Conservation (phyloP, 2,888 invertebrate genomes). For the Marronus borbonicus region DNA sequence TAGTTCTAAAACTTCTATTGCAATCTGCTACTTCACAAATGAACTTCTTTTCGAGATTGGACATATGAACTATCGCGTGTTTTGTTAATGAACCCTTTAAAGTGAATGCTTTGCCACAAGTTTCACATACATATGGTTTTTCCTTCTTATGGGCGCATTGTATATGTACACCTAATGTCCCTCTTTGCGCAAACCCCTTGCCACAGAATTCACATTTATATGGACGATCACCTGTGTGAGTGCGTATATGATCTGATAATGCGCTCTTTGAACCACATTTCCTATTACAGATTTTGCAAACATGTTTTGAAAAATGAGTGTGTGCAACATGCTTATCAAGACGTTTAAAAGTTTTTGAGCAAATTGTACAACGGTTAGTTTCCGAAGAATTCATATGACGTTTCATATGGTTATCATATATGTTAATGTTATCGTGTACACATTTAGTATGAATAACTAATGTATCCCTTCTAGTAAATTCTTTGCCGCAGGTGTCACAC, state of each 20-base stretch:
- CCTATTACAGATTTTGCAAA: background rate
- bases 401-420: background rate
- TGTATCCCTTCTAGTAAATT: too few relatives aligned
- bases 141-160: constrained; percentile 9
- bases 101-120: constrained; percentile 48
- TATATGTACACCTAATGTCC: constrained; percentile 20
- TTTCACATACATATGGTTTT: constrained; percentile 39
- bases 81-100: constrained; percentile 35
- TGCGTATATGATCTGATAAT: background rate
- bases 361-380: background rate
- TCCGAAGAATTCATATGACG: background rate
- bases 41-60: constrained; percentile 40
- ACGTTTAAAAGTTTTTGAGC: constrained; percentile 1
- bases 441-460: too few relatives aligned
- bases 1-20: constrained; percentile 10
- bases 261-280: background rate
- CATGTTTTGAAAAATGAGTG: background rate
- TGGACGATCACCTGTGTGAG: constrained; percentile 21
- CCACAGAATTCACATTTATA: constrained; percentile 34
- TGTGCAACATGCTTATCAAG: background rate
- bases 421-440: background rate
- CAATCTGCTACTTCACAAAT: constrained; percentile 44
- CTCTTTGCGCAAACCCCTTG: constrained; percentile 7
- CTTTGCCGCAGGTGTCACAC: background rate
- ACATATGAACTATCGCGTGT: constrained; percentile 27